These are phyloP conservation scores for Pelochelys cantorii DNA, from an alignment of 2,797 vertebrate genomes.

Conservation along the genomic window DNA sequence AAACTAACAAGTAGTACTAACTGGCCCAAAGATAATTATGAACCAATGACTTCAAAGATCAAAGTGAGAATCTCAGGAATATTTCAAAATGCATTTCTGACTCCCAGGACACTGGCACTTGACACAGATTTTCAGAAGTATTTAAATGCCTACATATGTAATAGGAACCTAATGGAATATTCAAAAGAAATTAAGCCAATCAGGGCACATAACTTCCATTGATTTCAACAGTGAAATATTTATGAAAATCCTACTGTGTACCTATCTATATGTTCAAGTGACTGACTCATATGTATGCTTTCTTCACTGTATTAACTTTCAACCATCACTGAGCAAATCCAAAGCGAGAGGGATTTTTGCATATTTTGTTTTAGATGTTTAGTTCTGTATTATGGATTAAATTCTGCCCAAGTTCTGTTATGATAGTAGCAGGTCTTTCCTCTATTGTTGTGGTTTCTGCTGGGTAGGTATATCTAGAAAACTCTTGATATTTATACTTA, in stretches of 20 bases:
- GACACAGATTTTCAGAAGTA: not conserved
- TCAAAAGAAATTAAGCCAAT: conserved; percentile 34
- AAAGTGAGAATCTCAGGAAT: not conserved
- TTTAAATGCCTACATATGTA: not conserved
- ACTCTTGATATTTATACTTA: not conserved
- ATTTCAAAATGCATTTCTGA: not conserved
- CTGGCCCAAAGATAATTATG: not conserved
- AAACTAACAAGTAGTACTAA: not conserved
- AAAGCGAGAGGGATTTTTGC: not conserved
- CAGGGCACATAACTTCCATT: conserved; percentile 35
- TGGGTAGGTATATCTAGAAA: too few species aligned
- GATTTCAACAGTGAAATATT: not conserved
- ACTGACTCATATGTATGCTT: not conserved
- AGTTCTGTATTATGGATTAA: not conserved
- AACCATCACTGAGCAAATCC: not conserved
- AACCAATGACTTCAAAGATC: not conserved
- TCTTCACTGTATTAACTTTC: conserved; percentile 5
- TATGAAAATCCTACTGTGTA: conserved; percentile 5
- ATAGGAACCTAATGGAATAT: conserved; percentile 28
- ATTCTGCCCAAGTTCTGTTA: conserved; percentile 2
- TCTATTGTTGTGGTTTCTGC: too few species aligned
- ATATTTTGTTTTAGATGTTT: not conserved
- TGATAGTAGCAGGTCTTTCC: not conserved
- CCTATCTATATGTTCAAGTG: conserved; percentile 18
- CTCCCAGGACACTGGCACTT: not conserved